Evolutionary conservation across 1,140 invertebrate species (phyloP).

Genomic region (Cydia splendana): DNA sequence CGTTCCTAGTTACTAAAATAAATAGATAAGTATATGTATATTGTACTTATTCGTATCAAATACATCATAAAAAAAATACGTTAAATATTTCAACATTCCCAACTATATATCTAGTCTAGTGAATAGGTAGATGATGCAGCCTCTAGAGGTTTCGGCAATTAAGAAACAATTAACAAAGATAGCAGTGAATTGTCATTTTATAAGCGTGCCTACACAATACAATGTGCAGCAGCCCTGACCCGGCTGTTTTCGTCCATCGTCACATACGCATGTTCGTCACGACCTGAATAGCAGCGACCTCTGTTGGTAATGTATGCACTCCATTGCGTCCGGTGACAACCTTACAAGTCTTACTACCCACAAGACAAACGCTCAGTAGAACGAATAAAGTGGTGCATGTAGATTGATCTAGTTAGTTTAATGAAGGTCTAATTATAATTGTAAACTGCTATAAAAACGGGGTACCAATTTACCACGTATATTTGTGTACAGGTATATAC

Average conservation of each 20-base stretch:
- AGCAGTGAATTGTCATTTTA: background rate
- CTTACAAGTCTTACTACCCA: conserved; percentile 15
- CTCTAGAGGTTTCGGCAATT: background rate
- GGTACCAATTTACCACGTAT: too few species aligned
- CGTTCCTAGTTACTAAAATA: too few species aligned
- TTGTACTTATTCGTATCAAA: too few species aligned
- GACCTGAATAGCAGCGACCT: conserved; percentile 47
- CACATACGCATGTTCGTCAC: conserved; percentile 39
- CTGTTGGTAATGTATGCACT: conserved; percentile 35
- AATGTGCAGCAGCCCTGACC: conserved; percentile 32
- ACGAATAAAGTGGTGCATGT: background rate
- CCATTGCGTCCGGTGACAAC: background rate
- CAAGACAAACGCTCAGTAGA: background rate
- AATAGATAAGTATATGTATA: too few species aligned
- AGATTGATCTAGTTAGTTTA: too few species aligned
- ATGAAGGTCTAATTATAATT: too few species aligned
- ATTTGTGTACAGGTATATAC: too few species aligned
- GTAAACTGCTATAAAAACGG: too few species aligned
- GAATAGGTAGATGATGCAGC: too few species aligned
- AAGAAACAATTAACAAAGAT: background rate
- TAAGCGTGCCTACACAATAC: background rate
- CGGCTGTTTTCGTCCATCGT: conserved; percentile 33
- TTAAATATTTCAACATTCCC: too few species aligned
- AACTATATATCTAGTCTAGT: too few species aligned
- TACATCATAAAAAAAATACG: too few species aligned